Conservation (phyloP, 2,113 vertebrate genomes). For the Phalacrocorax aristotelis region DNA sequence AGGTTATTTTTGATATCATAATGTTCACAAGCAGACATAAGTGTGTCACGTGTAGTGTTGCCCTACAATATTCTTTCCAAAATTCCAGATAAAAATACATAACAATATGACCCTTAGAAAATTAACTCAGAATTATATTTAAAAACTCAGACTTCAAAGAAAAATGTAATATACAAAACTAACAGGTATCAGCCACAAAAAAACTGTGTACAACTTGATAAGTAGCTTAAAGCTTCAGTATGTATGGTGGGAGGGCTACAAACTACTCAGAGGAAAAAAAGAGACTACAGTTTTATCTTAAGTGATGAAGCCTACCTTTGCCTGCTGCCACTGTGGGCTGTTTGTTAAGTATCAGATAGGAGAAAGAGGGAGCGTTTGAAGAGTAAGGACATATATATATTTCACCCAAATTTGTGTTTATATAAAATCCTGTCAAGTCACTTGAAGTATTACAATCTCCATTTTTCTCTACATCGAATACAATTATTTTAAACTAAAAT, state of each 20-base stretch:
- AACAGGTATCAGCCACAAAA: neutral
- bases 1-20: neutral
- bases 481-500: neutral
- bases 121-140: neutral
- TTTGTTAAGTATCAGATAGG: neutral
- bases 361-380: neutral
- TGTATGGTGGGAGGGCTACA: neutral
- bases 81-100: neutral
- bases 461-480: accelerated
- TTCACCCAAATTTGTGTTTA: neutral
- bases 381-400: neutral
- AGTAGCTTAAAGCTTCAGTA: neutral
- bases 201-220: neutral
- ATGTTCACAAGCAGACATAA: neutral
- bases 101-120: neutral
- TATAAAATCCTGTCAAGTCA: neutral
- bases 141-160: neutral
- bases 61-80: neutral
- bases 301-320: neutral
- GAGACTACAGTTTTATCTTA: neutral
- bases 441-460: neutral
- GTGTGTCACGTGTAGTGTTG: accelerated
- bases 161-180: neutral
- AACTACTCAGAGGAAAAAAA: neutral
- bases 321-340: neutral